These are phyloP conservation scores for Drosophila algonquin DNA, from an alignment of 2,888 invertebrate species.

Conservation along the genomic window DNA sequence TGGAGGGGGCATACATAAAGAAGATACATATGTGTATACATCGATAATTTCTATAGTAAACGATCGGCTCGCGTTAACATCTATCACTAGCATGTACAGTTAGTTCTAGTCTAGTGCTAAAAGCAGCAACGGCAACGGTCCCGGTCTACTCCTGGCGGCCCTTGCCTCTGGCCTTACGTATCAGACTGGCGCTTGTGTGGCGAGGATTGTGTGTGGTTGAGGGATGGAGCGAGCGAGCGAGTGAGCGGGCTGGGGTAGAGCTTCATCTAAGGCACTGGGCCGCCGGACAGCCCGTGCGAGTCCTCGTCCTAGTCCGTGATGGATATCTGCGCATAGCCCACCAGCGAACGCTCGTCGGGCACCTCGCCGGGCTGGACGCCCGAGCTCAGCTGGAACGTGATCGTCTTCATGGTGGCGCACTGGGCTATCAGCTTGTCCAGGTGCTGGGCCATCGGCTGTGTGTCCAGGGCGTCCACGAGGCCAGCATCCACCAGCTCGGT, in stretches of 20 bases:
- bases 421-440: constrained; percentile 95
- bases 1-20: constrained; percentile 9
- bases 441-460: constrained; percentile 95
- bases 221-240: constrained; percentile 12
- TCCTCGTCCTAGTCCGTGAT: constrained; percentile 90
- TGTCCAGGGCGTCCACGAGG: constrained; percentile 95
- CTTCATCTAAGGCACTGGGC: constrained; percentile 44
- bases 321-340: constrained; percentile 99
- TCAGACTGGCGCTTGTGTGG: constrained; percentile 41
- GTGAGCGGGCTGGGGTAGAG: background rate
- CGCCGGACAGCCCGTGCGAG: constrained; percentile 39
- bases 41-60: constrained; percentile 41
- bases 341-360: constrained; percentile 96
- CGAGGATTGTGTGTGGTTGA: constrained; percentile 22
- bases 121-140: constrained; percentile 43
- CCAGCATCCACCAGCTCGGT: constrained; percentile 97
- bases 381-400: constrained; percentile 94
- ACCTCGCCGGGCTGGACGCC: constrained; percentile 90
- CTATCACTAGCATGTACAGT: constrained; percentile 70
- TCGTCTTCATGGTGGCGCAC: constrained; percentile 87
- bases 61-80: constrained; percentile 54
- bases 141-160: constrained; percentile 13
- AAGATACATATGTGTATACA: constrained; percentile 22
- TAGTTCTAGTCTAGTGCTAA: constrained; percentile 66
- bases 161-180: constrained; percentile 41